A percentile compares a stretch with the other conserved stretches of the same genome.
These are phyloP conservation scores for Cynopterus brachyotis DNA, from an alignment of 2,113 vertebrate genomes.

Conservation along the genomic window DNA sequence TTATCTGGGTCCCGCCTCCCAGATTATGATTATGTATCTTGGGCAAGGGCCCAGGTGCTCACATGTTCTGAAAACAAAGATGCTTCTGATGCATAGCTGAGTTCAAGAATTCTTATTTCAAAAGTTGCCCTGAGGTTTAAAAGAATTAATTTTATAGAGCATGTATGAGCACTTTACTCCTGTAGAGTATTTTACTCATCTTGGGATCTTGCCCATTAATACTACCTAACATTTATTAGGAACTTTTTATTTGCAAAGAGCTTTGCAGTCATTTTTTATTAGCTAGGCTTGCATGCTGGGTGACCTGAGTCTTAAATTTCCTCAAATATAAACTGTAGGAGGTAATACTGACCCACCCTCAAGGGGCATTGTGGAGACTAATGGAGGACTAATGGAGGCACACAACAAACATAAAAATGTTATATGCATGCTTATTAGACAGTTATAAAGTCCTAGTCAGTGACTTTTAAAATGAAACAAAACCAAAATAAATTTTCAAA, in stretches of 20 bases:
- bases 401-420: slow-evolving; percentile 54
- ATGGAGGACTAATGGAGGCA: slow-evolving; percentile 41
- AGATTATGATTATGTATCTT: background rate
- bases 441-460: slow-evolving; percentile 50
- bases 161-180: slow-evolving; percentile 6
- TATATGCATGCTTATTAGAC: slow-evolving; percentile 59
- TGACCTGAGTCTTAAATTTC: slow-evolving; percentile 66
- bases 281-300: slow-evolving; percentile 34
- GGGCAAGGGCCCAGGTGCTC: background rate
- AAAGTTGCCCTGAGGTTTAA: slow-evolving; percentile 4
- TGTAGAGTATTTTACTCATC: slow-evolving; percentile 13
- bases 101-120: slow-evolving; percentile 31
- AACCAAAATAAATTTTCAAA: slow-evolving; percentile 52
- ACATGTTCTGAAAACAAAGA: background rate
- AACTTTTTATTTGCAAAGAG: slow-evolving; percentile 70
- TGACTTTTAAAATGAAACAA: slow-evolving; percentile 58
- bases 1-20: background rate
- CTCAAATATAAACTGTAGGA: slow-evolving; percentile 60
- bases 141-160: background rate
- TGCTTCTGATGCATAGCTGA: background rate
- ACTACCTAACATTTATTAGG: slow-evolving; percentile 37
- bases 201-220: slow-evolving; percentile 39
- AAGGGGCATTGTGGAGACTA: slow-evolving; percentile 43
- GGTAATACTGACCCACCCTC: slow-evolving; percentile 48
- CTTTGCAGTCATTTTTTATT: slow-evolving; percentile 67